Evolutionary conservation across 2,888 invertebrate species (phyloP), one percentile per base, ranked within the genome.

Genomic region (Melieria crassipennis): DNA sequence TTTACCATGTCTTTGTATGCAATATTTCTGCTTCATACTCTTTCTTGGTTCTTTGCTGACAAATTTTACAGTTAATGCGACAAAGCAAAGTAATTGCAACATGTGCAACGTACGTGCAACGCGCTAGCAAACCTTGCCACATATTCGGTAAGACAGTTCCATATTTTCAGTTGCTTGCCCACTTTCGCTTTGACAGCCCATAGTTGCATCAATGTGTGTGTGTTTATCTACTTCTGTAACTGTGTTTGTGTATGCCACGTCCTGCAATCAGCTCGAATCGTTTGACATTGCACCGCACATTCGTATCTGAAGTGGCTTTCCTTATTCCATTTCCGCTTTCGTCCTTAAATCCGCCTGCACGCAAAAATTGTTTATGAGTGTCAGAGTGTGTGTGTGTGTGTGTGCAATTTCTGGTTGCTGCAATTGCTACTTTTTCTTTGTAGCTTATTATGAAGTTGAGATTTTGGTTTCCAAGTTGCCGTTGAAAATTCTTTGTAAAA

Each of bases 161-260:
- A 50, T 60, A 50, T 48, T 11, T 55, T 42, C 13, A 43, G 13
- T 13, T 46, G 42, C 42, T 7, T 13, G 65, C 62, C 52, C 50
- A 46, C 68, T n/a, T 50, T 66, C 43, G 16, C 11, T 11, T 43
- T 9, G 30, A 30, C 30, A 30, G 30, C 30, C 30, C 30, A 30
- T 30, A 30, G 30, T 30, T 48, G 10, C 57, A 62, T 11, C 13
- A 57, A 7, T 43, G 11, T 62, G 10, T 58, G 5, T 43, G 43
- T 30, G n/a, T 50, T 48, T 62, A 45, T 42, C 52, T 57, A 16
- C 13, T 60, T 30, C 45, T 13, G 46, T 60, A 56, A 63, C 56
- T 45, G 56, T 65, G 72, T 30, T 70, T 73, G 69, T 73, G 66
- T 69, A 71, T 72, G 66, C 70, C 56, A 66, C 57, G 10, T 43